Evolutionary conservation across 2,888 invertebrate species (phyloP), one percentile per base, ranked within the genome.

Genomic region (Lepidochrysops patricia): DNA sequence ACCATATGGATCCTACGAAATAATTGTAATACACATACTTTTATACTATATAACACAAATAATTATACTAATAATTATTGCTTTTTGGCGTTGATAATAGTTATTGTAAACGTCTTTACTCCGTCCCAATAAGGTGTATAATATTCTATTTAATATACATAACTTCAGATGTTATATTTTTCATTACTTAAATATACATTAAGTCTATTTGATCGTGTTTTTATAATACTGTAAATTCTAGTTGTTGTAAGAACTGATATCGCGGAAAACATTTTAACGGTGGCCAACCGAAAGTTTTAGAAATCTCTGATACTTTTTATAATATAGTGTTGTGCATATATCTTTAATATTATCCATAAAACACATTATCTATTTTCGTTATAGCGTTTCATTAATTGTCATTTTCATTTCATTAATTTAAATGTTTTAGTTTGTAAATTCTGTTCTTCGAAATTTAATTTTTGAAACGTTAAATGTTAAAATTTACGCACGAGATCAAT

Each of bases 1-100:
- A 88, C 88, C 88, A 88, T 72, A 75, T 71, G 73, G 79, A 80
- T 84, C 83, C 84, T 86, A 83, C 79, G 77, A 74, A 63, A 50
- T 63, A 61, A 73, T 71, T 37, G 29, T 61, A 61, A 58, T 29
- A 70, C 62, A 73, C 58, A 15, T 71, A 65, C 68, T 60, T 72
- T 74, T 73, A 71, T 76, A 76, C n/a, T 19, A 12, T 32, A 29
- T 12, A 34, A 27, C 57, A 43, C 23, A 9, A 43, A 43, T 43
- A 43, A 43, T 58, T 23, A 61, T 58, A n/a, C n/a, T n/a, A 32
- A 34, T 34, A 9, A 12, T 58, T 58, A 61, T 64, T 70, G 70
- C 73, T 43, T 19, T 79, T 74, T 78, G 78, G 77, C 76, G 75
- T 72, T 67, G 70, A 75, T 70, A 72, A 65, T 62, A 64, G 64